These are phyloP conservation scores for Marronus borbonicus DNA, from an alignment of 2,888 invertebrate genomes.

Conservation along the genomic window DNA sequence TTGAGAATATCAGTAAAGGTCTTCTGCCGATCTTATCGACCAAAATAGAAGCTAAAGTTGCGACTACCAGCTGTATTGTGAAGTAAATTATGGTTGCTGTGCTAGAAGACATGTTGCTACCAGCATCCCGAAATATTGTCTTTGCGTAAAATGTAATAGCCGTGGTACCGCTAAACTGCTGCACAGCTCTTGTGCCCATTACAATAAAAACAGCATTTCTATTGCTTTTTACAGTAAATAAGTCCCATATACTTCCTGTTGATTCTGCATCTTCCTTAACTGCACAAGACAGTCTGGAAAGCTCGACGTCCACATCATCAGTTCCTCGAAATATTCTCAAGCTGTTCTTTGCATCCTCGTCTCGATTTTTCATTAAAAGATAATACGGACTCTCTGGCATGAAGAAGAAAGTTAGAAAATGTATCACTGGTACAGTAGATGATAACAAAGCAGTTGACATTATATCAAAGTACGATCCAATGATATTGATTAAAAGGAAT, in stretches of 20 bases:
- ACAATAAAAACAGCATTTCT: conserved; percentile 78
- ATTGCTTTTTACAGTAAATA: conserved; percentile 74
- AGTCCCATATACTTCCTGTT: conserved; percentile 73
- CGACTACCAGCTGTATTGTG: conserved; percentile 74
- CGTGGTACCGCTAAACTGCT: conserved; percentile 75
- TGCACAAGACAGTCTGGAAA: conserved; percentile 62
- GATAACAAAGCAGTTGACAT: conserved; percentile 71
- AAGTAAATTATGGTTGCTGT: conserved; percentile 64
- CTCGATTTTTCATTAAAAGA: conserved; percentile 67
- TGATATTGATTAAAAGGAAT: conserved; percentile 72
- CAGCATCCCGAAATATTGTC: conserved; percentile 69
- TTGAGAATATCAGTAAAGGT: conserved; percentile 72
- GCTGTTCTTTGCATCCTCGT: conserved; percentile 70
- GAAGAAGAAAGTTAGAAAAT: conserved; percentile 70
- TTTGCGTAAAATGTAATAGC: conserved; percentile 78
- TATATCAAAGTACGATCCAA: conserved; percentile 71
- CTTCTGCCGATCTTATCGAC: conserved; percentile 75
- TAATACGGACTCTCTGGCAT: conserved; percentile 77
- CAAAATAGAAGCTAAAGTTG: conserved; percentile 73
- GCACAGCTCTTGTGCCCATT: conserved; percentile 74
- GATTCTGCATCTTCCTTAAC: conserved; percentile 70
- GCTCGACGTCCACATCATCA: conserved; percentile 70
- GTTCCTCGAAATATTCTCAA: conserved; percentile 71
- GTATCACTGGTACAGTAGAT: conserved; percentile 69
- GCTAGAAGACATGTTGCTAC: conserved; percentile 67